Base-by-base conservation (phyloP, 2,888 invertebrate genomes). In the Cenopis cana region DNA sequence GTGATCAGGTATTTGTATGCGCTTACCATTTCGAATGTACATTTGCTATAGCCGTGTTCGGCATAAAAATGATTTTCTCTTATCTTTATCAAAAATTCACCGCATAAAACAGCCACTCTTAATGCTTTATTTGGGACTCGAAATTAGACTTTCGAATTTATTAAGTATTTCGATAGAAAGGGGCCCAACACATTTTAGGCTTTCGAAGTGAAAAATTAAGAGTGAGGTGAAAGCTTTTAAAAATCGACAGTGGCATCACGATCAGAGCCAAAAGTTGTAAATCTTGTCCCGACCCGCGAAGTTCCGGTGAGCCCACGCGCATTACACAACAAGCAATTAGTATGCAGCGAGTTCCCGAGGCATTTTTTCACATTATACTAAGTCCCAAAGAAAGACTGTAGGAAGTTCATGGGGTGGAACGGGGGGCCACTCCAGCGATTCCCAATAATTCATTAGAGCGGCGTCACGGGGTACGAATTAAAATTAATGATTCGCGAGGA, bases 361-460 rank as follows among this genome's bases (percentile, higher is more conserved):
- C 91, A 92, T 93, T 93, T 93, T 93, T 93, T 92, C 81, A 89
- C 91, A 93, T 93, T 93, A 93, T 90, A 89, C 89, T 89, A 91
- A 92, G 90, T 89, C 90, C 84, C 82, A 79, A 88, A 89, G 91
- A 90, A 91, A 90, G 90, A 90, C 85, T 87, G 87, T 85, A 83
- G 84, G 82, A 88, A 85, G 87, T 87, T 82, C 83, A 81, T 78
- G 82, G 82, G 86, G 84, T 74, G 77, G 78, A 78, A 82, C 79
- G 79, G 85, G 85, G 87, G 81, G 82, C 82, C 79, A 84, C 87
- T 89, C 84, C 84, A 84, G 85, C 90, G 89, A 91, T 92, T 90
- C 89, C 91, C 93, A 90, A 93, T 93, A 92, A 93, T 92, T 93
- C 93, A 93, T 93, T 93, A 93, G 85, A 88, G 88, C 86, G 82